phyloP scores from a whole-genome alignment of 2,113 vertebrate genomes.

The Arothron firmamentum region DNA sequence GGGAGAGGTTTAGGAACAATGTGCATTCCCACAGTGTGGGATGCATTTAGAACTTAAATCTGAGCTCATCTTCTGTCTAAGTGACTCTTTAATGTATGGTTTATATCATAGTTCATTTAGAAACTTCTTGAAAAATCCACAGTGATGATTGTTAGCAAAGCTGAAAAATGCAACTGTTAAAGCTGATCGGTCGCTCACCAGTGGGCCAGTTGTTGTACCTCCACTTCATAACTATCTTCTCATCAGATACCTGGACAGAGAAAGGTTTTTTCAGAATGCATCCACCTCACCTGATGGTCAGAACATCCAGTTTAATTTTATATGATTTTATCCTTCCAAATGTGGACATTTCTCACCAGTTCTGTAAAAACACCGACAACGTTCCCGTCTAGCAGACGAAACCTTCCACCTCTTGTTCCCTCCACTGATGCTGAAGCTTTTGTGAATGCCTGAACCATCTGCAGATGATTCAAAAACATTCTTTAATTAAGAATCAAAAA shows the following conservation, averaged over 20 bases:
- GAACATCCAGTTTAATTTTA: too few relatives aligned
- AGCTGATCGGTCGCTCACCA: not conserved
- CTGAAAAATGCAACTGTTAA: not conserved
- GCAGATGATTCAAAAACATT: not conserved
- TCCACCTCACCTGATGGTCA: too few relatives aligned
- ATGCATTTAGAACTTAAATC: too few relatives aligned
- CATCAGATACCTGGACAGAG: not conserved
- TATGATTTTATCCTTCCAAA: not conserved
- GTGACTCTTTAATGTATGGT: too few relatives aligned
- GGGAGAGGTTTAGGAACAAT: too few relatives aligned
- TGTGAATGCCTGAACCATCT: conserved; percentile 94
- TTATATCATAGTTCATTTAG: too few relatives aligned
- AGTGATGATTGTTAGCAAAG: too few relatives aligned
- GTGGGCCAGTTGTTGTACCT: not conserved
- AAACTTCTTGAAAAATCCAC: too few relatives aligned
- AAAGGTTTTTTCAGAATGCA: not conserved
- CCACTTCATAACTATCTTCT: not conserved
- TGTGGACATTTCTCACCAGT: conserved; percentile 73
- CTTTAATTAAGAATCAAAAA: not conserved
- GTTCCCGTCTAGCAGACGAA: conserved; percentile 87
- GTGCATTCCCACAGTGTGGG: too few relatives aligned
- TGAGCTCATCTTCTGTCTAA: too few relatives aligned
- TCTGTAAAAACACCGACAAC: conserved; percentile 90
- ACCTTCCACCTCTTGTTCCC: conserved; percentile 86
- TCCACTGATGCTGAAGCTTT: conserved; percentile 82